Percentiles rank a stretch among this genome's conserved stretches.
Conservation (phyloP, 2,888 invertebrate species). For the Anaspis maculata region DNA sequence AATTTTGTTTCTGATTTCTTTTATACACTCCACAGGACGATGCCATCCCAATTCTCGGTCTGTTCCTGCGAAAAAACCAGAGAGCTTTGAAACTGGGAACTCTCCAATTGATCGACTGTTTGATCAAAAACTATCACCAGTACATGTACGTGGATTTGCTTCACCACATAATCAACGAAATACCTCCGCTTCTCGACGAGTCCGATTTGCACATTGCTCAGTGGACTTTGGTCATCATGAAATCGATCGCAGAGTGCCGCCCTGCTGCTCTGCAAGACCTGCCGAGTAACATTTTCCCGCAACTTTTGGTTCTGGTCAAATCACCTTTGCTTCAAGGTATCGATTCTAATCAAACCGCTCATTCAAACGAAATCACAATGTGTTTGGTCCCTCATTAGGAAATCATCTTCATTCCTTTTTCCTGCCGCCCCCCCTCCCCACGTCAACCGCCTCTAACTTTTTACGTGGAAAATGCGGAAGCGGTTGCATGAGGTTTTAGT, state of each 20-base stretch:
- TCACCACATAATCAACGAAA: slow-evolving; percentile 70
- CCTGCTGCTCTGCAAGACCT: slow-evolving; percentile 69
- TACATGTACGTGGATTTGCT: slow-evolving; percentile 59
- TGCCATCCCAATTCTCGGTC: slow-evolving; percentile 84
- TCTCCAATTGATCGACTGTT: slow-evolving; percentile 78
- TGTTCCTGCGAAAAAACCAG: slow-evolving; percentile 94
- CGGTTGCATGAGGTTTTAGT: too few relatives aligned
- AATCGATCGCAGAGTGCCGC: slow-evolving; percentile 71
- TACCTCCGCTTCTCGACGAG: slow-evolving; percentile 87
- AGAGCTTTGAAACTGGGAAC: slow-evolving; percentile 88
- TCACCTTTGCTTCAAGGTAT: slow-evolving; percentile 86
- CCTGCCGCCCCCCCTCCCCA: too few relatives aligned
- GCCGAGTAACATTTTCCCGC: slow-evolving; percentile 69
- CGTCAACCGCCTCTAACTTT: too few relatives aligned
- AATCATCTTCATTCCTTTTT: slow-evolving; percentile 9
- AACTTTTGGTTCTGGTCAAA: slow-evolving; percentile 77
- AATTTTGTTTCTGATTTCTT: slow-evolving; percentile 10
- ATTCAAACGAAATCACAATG: too few relatives aligned
- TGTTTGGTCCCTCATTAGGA: not conserved
- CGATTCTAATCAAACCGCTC: too few relatives aligned
- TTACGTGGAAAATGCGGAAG: too few relatives aligned
- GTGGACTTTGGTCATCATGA: slow-evolving; percentile 73
- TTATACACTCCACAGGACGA: too few relatives aligned
- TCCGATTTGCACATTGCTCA: slow-evolving; percentile 95
- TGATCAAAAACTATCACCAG: slow-evolving; percentile 78